These are phyloP conservation scores for Acromyrmex echinatior DNA, from an alignment of 1,140 invertebrate species.

Conservation along the genomic window DNA sequence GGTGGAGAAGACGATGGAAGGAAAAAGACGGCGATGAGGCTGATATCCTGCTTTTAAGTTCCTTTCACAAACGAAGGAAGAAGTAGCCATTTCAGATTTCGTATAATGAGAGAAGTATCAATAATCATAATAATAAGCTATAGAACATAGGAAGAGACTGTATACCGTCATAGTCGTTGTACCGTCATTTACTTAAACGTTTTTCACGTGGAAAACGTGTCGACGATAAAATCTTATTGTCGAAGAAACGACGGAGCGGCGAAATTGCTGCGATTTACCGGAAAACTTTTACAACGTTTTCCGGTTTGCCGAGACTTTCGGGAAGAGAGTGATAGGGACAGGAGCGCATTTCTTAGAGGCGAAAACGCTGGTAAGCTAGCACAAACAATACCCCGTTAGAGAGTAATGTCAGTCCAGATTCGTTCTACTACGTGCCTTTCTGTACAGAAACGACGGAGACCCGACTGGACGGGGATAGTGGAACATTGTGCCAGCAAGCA, in stretches of 20 bases:
- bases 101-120: conserved; percentile 36
- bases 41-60: conserved; percentile 1
- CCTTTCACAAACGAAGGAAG: conserved; percentile 3
- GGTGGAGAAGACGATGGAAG: not conserved
- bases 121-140: conserved; percentile 44
- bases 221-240: conserved; percentile 58
- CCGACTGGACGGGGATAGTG: conserved; percentile 46
- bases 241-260: conserved; percentile 11
- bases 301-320: conserved; percentile 36
- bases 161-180: not conserved
- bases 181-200: conserved; percentile 42
- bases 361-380: conserved; percentile 26
- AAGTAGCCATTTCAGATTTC: conserved; percentile 19
- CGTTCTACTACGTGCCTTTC: conserved; percentile 55
- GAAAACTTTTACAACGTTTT: conserved; percentile 51
- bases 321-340: conserved; percentile 29
- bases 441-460: conserved; percentile 32
- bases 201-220: conserved; percentile 22
- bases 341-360: conserved; percentile 17
- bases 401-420: conserved; percentile 43
- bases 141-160: not conserved
- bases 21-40: conserved; percentile 5
- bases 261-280: conserved; percentile 48
- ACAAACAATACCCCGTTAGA: conserved; percentile 61
- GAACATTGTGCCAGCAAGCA: conserved; percentile 57